These are phyloP conservation scores for Epicauta chinensis DNA, from an alignment of 1,140 invertebrate genomes.

Conservation along the genomic window DNA sequence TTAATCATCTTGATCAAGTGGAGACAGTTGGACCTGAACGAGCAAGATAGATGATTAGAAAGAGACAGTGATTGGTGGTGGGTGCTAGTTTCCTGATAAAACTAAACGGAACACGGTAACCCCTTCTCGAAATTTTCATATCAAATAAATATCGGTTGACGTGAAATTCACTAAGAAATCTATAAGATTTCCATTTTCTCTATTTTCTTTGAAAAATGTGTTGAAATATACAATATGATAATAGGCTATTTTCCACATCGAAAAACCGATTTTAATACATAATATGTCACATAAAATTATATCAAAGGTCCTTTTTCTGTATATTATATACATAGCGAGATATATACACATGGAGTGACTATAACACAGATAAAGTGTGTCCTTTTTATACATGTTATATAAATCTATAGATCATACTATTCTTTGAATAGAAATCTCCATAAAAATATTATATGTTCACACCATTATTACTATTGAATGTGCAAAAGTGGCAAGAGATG, in stretches of 20 bases:
- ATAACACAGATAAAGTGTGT: conserved; percentile 31
- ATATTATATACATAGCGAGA: conserved; percentile 30
- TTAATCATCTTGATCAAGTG: conserved; percentile 28
- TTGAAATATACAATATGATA: conserved; percentile 29
- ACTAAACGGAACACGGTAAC: conserved; percentile 6
- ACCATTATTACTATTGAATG: no score
- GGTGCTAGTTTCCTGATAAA: conserved; percentile 24
- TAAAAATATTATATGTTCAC: conserved; percentile 35
- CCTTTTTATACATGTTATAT: conserved; percentile 35
- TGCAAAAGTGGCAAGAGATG: conserved; percentile 7
- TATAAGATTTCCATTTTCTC: conserved; percentile 10
- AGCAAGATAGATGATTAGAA: no score
- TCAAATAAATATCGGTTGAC: not conserved
- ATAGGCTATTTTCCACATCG: conserved; percentile 35
- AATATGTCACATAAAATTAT: conserved; percentile 38
- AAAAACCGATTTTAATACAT: conserved; percentile 35
- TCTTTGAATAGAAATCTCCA: conserved; percentile 37
- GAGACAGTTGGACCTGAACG: conserved; percentile 22
- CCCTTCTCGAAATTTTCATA: not conserved
- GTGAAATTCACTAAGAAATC: conserved; percentile 16
- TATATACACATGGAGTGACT: no score
- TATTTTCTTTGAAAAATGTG: conserved; percentile 20
- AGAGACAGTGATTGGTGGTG: no score
- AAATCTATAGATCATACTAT: conserved; percentile 35
- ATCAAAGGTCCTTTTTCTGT: conserved; percentile 22